phyloP scores from a whole-genome alignment of 2,888 invertebrate genomes.

The Chloroclysta siterata region DNA sequence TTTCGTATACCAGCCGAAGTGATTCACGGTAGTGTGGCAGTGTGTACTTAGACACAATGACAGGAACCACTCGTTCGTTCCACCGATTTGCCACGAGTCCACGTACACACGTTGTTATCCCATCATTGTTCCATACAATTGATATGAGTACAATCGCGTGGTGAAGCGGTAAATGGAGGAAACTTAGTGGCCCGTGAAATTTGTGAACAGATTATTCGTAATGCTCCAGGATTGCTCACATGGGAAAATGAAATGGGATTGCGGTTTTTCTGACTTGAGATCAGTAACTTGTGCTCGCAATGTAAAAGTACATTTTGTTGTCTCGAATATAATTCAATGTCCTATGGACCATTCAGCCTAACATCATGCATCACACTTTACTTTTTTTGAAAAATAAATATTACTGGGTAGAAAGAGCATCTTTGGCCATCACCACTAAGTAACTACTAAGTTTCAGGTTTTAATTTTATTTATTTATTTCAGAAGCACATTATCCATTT shows the following conservation, averaged over 20 bases:
- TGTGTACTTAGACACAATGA: constrained; percentile 65
- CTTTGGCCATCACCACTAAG: no score
- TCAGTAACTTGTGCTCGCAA: background rate
- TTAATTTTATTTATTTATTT: no score
- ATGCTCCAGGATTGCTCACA: constrained; percentile 38
- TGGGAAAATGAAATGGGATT: constrained; percentile 31
- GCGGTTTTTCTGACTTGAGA: constrained; percentile 15
- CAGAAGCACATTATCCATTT: no score
- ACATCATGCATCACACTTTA: no score
- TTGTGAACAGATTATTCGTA: constrained; percentile 46
- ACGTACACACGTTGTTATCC: constrained; percentile 53
- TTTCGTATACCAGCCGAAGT: constrained; percentile 53
- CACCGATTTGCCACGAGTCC: constrained; percentile 59
- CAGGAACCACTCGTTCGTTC: constrained; percentile 72
- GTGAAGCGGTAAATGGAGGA: constrained; percentile 55
- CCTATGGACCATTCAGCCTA: no score
- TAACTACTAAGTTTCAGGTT: no score
- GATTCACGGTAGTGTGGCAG: constrained; percentile 55
- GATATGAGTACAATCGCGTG: constrained; percentile 49
- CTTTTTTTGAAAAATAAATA: no score
- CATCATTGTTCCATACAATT: constrained; percentile 52
- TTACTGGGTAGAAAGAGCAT: no score
- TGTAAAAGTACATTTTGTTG: background rate
- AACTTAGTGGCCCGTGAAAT: constrained; percentile 55
- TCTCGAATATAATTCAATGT: no score